These are phyloP conservation scores for Callopanchax toddi DNA, from an alignment of 2,113 vertebrate genomes.

Conservation along the genomic window DNA sequence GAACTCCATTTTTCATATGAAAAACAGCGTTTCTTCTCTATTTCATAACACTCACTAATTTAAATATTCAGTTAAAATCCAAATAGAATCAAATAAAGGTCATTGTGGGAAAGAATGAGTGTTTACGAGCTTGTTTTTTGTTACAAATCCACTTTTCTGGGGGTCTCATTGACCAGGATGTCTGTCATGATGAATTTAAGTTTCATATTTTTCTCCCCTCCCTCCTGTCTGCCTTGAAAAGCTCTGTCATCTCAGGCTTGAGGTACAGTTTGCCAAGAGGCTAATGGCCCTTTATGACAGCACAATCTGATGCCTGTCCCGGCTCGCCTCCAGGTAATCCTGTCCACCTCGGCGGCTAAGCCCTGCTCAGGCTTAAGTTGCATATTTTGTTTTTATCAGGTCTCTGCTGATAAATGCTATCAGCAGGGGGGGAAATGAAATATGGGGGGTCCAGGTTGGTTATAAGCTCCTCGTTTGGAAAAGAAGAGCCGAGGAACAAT, in stretches of 20 bases:
- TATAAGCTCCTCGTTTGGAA: conserved; percentile 35
- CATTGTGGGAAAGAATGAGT: conserved; percentile 35
- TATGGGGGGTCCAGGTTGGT: conserved; percentile 86
- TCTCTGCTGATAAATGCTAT: conserved; percentile 99
- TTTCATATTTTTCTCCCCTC: conserved; percentile 89
- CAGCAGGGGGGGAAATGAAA: conserved; percentile 95
- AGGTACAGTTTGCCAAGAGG: conserved; percentile 91
- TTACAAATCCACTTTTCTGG: conserved; percentile 27
- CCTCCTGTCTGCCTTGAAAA: conserved; percentile 92
- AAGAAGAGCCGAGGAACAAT: conserved; percentile 67
- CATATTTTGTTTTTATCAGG: conserved; percentile 96
- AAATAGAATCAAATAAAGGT: conserved; percentile 19
- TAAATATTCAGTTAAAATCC: conserved; percentile 18
- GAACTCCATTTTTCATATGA: conserved; percentile 45
- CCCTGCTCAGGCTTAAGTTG: conserved; percentile 96
- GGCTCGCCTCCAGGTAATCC: conserved; percentile 89
- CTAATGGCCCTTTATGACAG: conserved; percentile 88
- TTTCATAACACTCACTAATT: conserved; percentile 10
- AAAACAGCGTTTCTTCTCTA: conserved; percentile 38
- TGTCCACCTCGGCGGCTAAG: conserved; percentile 86
- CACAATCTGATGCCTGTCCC: conserved; percentile 93
- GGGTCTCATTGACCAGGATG: conserved; percentile 84
- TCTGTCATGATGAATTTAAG: conserved; percentile 99
- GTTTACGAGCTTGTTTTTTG: conserved; percentile 35
- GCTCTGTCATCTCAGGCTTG: conserved; percentile 96